Percentiles rank a stretch among this genome's conserved stretches.
Conservation (phyloP, 2,113 vertebrate genomes). For the Scomber colias region DNA sequence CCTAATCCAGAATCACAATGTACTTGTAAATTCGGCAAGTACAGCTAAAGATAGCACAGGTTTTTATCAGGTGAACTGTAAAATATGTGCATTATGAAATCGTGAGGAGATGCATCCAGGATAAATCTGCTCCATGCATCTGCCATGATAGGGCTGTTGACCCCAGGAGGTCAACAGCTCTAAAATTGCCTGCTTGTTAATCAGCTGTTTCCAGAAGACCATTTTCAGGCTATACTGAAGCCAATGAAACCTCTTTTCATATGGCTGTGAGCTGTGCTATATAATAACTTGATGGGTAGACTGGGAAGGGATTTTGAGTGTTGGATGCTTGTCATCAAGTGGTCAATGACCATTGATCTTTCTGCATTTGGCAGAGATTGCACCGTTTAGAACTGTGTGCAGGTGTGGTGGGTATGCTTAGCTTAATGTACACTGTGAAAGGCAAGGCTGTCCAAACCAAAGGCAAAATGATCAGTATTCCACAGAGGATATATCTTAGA, state of each 20-base stretch:
- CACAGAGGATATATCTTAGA: slow-evolving; percentile 47
- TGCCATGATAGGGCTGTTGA: slow-evolving; percentile 44
- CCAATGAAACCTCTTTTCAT: slow-evolving; percentile 42
- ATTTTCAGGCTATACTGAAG: slow-evolving; percentile 41
- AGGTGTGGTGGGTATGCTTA: slow-evolving; percentile 43
- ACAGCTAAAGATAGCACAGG: background rate
- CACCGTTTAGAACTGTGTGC: slow-evolving; percentile 24
- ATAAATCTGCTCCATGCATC: slow-evolving; percentile 31
- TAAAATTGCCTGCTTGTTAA: slow-evolving; percentile 57
- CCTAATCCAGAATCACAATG: background rate
- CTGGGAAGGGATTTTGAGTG: slow-evolving; percentile 42
- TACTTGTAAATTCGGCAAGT: background rate
- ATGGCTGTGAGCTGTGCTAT: slow-evolving; percentile 36
- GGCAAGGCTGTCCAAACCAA: slow-evolving; percentile 18
- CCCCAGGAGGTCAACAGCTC: slow-evolving; percentile 52
- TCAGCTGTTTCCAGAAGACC: slow-evolving; percentile 46
- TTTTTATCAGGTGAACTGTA: background rate
- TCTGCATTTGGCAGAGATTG: slow-evolving; percentile 44
- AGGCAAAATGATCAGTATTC: slow-evolving; percentile 66
- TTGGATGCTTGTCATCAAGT: slow-evolving; percentile 59
- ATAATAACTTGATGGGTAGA: slow-evolving; percentile 50
- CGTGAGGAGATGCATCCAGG: slow-evolving; percentile 21
- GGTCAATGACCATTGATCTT: slow-evolving; percentile 50
- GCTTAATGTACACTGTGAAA: slow-evolving; percentile 37
- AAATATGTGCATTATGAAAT: slow-evolving; percentile 26